Evolutionary conservation across 64 coral and sea anemone species (phyloP), one percentile per base, ranked within the genome.

Genomic region (Trachythela sp.): DNA sequence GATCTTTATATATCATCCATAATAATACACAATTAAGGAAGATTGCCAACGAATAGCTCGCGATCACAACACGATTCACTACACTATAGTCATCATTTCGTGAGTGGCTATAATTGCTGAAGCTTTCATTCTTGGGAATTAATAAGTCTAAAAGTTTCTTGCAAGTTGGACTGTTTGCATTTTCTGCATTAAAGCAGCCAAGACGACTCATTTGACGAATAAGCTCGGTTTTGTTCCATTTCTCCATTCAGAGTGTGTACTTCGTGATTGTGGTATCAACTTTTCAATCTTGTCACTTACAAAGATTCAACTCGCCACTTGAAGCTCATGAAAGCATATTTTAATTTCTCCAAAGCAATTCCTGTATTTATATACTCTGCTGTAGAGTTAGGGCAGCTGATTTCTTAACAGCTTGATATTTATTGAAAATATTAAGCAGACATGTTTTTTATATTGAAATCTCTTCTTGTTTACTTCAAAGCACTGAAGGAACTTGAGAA

Each of bases 1-100:
- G 75, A 80, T 80, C 75, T 80, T 80, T 80, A 20, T 80, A 80
- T 9, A 80, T 35, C 34, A 80, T 37, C 75, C 31, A 80, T 37
- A 80, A 22, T 36, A 80, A 80, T 37, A 18, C 75, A 35, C 31
- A 80, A 30, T 80, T 80, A 14, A 80, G 37, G 30, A 80, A 34
- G 31, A 80, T 80, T 80, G 33, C 75, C 37, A 80, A 35, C 27
- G 75, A 9, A 80, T 80, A 80, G 37, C 75, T 64, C 13, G 6
- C 26, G 26, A n/a, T n/a, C 4, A 26, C 15, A 20, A 27, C 56
- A 27, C 6, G 56, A 6, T 24, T 64, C 22, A 64, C 20, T 24
- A 27, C 22, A 64, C 56, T 20, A 27, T 64, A 64, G 24, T 64
- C 56, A 27, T 64, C 56, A n/a, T 27, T 27, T 64, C 8, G 56